Base-by-base conservation (phyloP, 92 coral and sea anemone species). In the Anthopleura xanthogrammica region DNA sequence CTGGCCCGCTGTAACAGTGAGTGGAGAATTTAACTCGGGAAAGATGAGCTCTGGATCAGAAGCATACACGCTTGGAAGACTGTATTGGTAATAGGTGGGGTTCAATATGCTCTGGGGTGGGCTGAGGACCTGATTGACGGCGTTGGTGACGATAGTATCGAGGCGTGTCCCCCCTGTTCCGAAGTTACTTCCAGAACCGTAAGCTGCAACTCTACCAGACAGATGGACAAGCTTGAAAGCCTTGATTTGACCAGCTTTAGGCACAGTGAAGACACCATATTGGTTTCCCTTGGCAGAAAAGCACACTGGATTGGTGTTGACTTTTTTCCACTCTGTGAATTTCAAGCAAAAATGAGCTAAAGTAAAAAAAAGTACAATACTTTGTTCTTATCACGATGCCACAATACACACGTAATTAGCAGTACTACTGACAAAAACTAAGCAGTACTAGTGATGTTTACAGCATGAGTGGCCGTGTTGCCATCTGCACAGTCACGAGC, bases 1-100 rank as follows among this genome's bases (percentile, higher is more conserved):
- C 78, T 75, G 78, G 55, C 78, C 78, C 10, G 57, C 78, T 43
- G 78, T 75, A 75, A 75, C 78, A 50, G 29, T 36, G 12, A 75
- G 55, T 42, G 78, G 57, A 11, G 78, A 57, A 13, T 75, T 17
- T 3, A 75, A 4, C 36, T 50, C 78, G 40, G 78, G 78, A 16
- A 75, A 42, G 24, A 68, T 68, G 36, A 68, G 74, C 42, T 68
- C 74, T 36, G 74, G 74, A 36, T 68, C 74, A 36, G 74, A 68
- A 3, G 74, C 74, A 68, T 42, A 6, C 58, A 36, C 41, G 10
- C 46, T 43, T 36, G 74, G 74, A 36, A 68, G 74, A 29, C 5
- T 68, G 6, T 68, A 68, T 9, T 29, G 2, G 41, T 68, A 68
- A 29, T 36, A 68, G 14, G 74, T 68, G 42, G 42, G 1, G 42